phyloP scores from a whole-genome alignment of 92 coral and sea anemone genomes.

The Parazoanthus swiftii region DNA sequence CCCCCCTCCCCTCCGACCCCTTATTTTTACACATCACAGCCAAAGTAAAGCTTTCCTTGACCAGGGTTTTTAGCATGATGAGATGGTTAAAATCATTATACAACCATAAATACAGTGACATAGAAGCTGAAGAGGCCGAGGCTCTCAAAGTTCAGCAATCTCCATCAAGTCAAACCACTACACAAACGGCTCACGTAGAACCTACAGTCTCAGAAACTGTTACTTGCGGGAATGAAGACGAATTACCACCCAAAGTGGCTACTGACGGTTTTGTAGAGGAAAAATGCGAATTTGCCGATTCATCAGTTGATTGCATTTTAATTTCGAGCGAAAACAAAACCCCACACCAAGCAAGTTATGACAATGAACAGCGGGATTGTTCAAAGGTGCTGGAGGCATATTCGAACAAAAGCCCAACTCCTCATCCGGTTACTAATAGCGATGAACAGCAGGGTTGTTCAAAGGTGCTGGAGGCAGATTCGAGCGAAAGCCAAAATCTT shows the following conservation, averaged over 20 bases:
- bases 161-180: not conserved
- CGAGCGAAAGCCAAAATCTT: too few relatives aligned
- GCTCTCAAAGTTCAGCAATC: not conserved
- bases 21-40: too few relatives aligned
- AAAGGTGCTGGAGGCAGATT: too few relatives aligned
- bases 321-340: not conserved
- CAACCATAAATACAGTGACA: conserved; percentile 25
- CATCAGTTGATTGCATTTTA: not conserved
- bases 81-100: conserved; percentile 23
- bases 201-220: not conserved
- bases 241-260: not conserved
- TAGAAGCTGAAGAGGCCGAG: conserved; percentile 7
- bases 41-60: not conserved
- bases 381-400: too few relatives aligned
- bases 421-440: not conserved
- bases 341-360: not conserved
- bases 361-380: not conserved
- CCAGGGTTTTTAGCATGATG: conserved; percentile 10
- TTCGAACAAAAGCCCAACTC: not conserved
- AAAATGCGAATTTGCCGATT: not conserved
- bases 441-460: not conserved
- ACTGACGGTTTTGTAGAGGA: not conserved
- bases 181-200: not conserved
- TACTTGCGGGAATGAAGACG: not conserved
- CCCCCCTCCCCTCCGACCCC: too few relatives aligned